Base-by-base conservation (phyloP, 2,888 invertebrate genomes). In the Prosapia bicincta region DNA sequence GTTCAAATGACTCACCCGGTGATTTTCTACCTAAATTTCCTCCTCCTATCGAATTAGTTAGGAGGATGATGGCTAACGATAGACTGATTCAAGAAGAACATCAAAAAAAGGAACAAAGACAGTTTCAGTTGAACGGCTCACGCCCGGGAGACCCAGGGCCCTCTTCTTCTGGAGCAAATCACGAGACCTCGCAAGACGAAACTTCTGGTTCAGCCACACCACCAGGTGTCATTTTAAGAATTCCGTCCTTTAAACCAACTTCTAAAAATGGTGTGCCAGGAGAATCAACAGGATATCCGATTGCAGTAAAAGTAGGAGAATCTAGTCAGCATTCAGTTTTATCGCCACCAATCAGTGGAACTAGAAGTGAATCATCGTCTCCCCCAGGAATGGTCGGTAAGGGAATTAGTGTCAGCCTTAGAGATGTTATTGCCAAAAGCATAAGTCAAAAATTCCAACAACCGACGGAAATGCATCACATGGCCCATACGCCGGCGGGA, bases 361-460 rank as follows among this genome's bases (percentile, higher is more conserved):
- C 75, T n/a, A 75, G 80, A 26, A 80, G 80, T 71, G 79, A 79
- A 66, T 79, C 80, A 1, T 78, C 78, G 3, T 80, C 81, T 9
- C 78, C 78, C n/a, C 85, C 75, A 80, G 83, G 76, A 83, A 83
- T 84, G 79, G 83, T 83, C 79, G 85, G 84, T 78, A 87, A 85
- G 82, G 88, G 87, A 80, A 87, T 90, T 75, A 83, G 88, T 88
- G 87, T 92, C 88, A 88, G 88, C 72, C 89, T 96, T 81, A 93
- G 93, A 83, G 96, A 96, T 84, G 95, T 96, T 80, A 96, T 97
- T 84, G 95, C 95, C 79, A 95, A 94, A 84, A 96, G 93, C 85
- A 96, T 97, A 83, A 94, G 93, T 85, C 93, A 96, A 83, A 95
- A 80, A 72, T 81, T 80, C 71, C 79, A 80, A 9, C 79, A 79